Evolutionary conservation across 2,797 vertebrate genomes (phyloP).

Genomic region (Mormyrops boulengeri): DNA sequence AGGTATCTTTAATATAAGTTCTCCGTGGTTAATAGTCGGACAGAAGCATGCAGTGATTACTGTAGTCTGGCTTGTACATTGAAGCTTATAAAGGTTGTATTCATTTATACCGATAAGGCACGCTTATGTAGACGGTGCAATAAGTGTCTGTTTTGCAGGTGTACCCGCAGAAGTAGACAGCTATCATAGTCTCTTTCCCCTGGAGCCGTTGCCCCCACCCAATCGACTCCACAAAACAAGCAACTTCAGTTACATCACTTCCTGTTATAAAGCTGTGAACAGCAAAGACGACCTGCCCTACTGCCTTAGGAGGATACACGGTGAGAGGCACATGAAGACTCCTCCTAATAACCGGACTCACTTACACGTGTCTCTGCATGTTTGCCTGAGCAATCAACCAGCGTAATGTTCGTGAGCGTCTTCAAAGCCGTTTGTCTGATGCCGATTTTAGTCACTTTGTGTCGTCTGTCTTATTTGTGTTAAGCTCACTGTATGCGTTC

Average conservation of each 20-base stretch:
- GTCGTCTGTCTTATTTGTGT: neutral
- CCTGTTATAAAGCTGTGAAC: slow-evolving; percentile 98
- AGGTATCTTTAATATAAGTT: slow-evolving; percentile 59
- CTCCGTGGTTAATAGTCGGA: neutral
- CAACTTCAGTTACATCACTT: slow-evolving; percentile 98
- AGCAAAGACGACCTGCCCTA: slow-evolving; percentile 97
- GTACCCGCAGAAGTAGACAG: slow-evolving; percentile 96
- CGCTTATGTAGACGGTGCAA: neutral
- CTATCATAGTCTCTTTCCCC: slow-evolving; percentile 96
- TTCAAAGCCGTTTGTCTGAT: neutral
- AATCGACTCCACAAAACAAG: slow-evolving; percentile 98
- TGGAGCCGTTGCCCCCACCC: slow-evolving; percentile 88
- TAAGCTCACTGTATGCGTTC: slow-evolving; percentile 24
- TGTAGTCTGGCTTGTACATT: neutral
- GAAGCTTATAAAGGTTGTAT: neutral
- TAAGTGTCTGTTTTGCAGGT: slow-evolving; percentile 54
- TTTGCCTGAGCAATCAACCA: neutral
- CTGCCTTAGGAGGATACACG: slow-evolving; percentile 97
- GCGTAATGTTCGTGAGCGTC: neutral
- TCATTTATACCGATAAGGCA: neutral
- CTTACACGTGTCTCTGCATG: neutral
- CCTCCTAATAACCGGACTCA: neutral
- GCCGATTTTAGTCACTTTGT: neutral
- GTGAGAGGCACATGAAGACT: slow-evolving; percentile 52
- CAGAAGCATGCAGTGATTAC: neutral